Evolutionary conservation across 2,888 invertebrate species (phyloP), one percentile per base, ranked within the genome.

Genomic region (Papilio elwesi): DNA sequence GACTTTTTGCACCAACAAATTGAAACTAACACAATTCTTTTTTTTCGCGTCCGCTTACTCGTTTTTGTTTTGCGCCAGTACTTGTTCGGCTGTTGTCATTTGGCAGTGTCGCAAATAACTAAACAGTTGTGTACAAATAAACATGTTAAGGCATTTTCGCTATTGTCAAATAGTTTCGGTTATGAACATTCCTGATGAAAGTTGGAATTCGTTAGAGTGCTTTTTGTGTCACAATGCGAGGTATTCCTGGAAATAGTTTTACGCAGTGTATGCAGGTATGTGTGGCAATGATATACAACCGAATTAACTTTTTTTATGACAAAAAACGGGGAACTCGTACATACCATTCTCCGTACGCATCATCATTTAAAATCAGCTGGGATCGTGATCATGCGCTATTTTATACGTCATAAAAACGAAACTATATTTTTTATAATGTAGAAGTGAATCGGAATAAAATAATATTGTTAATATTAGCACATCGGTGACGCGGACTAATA

Each of bases 1-100:
- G 62, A 71, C 70, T 70, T 68, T 73, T 69, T 73, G 51, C 70
- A 63, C 68, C 43, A 64, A 51, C 73, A 68, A 73, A 73, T 73
- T 73, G 73, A 68, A 73, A 72, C 72, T 72, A 72, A 72, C 72
- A 72, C 72, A 68, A 68, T 72, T 68, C 67, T 48, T 68, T 53
- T 72, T 65, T 65, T 65, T 68, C 57, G 55, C 63, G 48, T 68
- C 68, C 53, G 63, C 26, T 67, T 43, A 13, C 13, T 49, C 26
- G 15, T 66, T 57, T 68, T 38, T 68, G 52, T 68, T 68, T 48
- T 51, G 49, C 49, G 10, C 36, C 63, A 67, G 67, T 53, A 62
- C 53, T 66, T 66, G 57, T 36, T 66, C 57, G 68, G 9, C 15
- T 43, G 51, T 67, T 62, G 47, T 68, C 71, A 68, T 72, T 63